Evolutionary conservation across 2,797 vertebrate species (phyloP).

Genomic region (Anolis apletophallus): DNA sequence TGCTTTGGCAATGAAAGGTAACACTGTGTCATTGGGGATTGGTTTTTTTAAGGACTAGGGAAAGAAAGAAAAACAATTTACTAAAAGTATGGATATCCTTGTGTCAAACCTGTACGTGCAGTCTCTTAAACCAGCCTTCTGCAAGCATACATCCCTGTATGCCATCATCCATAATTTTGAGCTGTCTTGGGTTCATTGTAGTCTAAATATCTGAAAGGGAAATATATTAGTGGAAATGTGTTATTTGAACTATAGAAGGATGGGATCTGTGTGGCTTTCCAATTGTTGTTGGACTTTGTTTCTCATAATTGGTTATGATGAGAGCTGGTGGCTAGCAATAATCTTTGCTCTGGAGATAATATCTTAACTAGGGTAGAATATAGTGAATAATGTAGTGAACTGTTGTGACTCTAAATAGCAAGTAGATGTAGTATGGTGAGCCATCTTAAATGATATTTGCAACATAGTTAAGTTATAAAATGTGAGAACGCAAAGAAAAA

Average conservation of each 20-base stretch:
- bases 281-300: neutral
- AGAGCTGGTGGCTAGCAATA: too few relatives aligned
- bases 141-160: too few relatives aligned
- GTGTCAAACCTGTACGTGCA: conserved; percentile 19
- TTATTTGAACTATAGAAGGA: neutral
- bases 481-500: neutral
- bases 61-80: neutral
- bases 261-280: neutral
- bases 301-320: neutral
- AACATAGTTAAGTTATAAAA: neutral
- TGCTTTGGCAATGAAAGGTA: conserved; percentile 65
- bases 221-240: neutral
- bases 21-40: conserved; percentile 76
- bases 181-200: neutral
- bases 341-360: neutral
- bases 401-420: neutral
- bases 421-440: neutral
- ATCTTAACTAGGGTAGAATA: neutral
- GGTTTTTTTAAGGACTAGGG: conserved; percentile 33
- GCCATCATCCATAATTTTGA: too few relatives aligned
- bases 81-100: conserved; percentile 37
- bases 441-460: neutral
- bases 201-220: neutral
- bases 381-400: neutral
- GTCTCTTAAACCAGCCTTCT: neutral